These are phyloP conservation scores for Enteromius fasciolatus DNA, from an alignment of 2,797 vertebrate species.

Conservation along the genomic window DNA sequence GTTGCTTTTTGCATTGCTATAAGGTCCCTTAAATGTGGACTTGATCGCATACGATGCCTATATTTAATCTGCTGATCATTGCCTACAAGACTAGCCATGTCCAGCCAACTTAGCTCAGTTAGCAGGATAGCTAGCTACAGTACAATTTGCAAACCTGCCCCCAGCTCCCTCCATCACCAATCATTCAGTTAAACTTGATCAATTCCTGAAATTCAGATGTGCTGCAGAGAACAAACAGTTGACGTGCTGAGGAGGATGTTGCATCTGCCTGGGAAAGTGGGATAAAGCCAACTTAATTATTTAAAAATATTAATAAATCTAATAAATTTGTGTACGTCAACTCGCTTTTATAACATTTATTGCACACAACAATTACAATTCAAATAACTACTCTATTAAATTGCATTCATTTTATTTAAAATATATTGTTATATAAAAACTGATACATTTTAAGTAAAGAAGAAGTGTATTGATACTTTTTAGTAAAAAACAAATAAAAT, in stretches of 20 bases:
- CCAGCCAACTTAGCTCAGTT: neutral
- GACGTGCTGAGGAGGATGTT: neutral
- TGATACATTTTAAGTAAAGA: conserved; percentile 20
- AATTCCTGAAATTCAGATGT: neutral
- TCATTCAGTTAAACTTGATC: neutral
- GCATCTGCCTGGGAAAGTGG: neutral
- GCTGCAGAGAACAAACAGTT: neutral
- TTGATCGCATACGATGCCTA: neutral
- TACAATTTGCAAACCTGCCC: conserved; percentile 24
- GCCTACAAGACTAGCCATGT: neutral
- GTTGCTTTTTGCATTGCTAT: too few relatives aligned
- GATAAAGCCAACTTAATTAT: neutral
- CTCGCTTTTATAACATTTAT: conserved; percentile 18
- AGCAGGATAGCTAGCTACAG: neutral
- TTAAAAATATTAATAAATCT: neutral
- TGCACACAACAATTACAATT: neutral
- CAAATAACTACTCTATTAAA: conserved; percentile 5
- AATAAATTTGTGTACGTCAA: conserved; percentile 23
- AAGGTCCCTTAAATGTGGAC: too few relatives aligned
- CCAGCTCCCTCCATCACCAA: conserved; percentile 2
- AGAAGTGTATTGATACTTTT: neutral
- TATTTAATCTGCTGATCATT: neutral
- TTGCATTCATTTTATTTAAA: neutral
- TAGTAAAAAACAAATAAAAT: too few relatives aligned
- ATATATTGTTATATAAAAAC: conserved; percentile 20